Conservation (phyloP, 2,113 vertebrate species). For the Nibea coibor region DNA sequence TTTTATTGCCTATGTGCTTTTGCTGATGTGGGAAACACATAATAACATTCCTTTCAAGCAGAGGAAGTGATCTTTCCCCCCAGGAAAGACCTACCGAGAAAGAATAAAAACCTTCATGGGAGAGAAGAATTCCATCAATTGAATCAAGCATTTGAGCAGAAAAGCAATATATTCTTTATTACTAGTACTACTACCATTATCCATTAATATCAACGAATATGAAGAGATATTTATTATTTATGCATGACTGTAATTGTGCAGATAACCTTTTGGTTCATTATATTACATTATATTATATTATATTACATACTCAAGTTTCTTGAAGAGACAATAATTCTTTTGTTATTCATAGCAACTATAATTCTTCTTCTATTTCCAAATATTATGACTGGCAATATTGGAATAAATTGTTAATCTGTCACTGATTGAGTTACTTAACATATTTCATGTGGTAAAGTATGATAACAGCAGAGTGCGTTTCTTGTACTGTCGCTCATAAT, state of each 20-base stretch:
- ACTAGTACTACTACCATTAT: background rate
- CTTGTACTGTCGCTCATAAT: background rate
- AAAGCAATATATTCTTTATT: background rate
- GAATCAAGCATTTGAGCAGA: background rate
- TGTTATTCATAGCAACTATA: background rate
- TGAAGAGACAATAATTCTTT: background rate
- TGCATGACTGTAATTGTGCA: background rate
- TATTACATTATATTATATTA: background rate
- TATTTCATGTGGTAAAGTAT: background rate
- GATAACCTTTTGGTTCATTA: background rate
- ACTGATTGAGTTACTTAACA: background rate
- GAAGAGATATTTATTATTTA: background rate
- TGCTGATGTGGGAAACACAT: conserved; percentile 20
- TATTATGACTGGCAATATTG: background rate
- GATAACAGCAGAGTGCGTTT: background rate
- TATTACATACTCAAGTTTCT: background rate
- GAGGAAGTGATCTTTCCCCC: background rate
- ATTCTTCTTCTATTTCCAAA: background rate
- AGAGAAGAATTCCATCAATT: background rate
- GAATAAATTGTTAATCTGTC: background rate
- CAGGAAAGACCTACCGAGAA: background rate
- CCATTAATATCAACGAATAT: background rate
- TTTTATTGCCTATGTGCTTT: background rate
- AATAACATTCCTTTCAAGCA: conserved; percentile 23
- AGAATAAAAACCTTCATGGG: background rate